Evolutionary conservation across 2,888 invertebrate species (phyloP).

Genomic region (Patella ulyssiponensis): DNA sequence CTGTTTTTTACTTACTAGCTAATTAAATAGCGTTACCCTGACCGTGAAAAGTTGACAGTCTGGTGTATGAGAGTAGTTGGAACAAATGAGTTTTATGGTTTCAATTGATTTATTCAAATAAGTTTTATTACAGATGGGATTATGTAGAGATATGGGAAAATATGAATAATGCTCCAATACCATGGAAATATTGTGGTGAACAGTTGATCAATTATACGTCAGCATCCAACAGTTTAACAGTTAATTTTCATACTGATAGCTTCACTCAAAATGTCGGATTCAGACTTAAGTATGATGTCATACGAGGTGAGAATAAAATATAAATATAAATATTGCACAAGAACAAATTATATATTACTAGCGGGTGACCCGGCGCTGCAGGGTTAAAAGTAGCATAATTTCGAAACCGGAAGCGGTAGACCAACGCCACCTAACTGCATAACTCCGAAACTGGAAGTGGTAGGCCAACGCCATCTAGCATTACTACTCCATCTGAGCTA

Average conservation of each 20-base stretch:
- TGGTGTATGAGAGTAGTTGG: not conserved
- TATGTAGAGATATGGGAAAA: conserved; percentile 39
- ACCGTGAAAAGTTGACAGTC: too few species aligned
- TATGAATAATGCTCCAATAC: conserved; percentile 14
- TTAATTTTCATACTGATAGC: conserved; percentile 39
- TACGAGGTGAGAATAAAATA: not conserved
- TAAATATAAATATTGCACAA: too few species aligned
- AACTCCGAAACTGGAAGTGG: too few species aligned
- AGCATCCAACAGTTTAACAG: conserved; percentile 26
- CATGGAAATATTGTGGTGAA: conserved; percentile 37
- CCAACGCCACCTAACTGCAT: too few species aligned
- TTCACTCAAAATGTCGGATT: conserved; percentile 26
- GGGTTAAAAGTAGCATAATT: too few species aligned
- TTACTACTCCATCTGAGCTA: too few species aligned
- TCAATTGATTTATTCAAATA: not conserved
- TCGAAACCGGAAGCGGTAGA: too few species aligned
- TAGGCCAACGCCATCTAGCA: too few species aligned
- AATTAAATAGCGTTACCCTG: too few species aligned
- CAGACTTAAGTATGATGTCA: conserved; percentile 16
- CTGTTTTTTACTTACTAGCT: too few species aligned
- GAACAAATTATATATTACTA: too few species aligned
- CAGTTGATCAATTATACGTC: conserved; percentile 31
- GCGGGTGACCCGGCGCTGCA: too few species aligned
- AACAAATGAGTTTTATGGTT: not conserved
- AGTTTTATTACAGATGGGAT: conserved; percentile 37